A percentile compares a stretch with the other conserved stretches of the same genome.
These are phyloP conservation scores for Acinonyx jubatus DNA, from an alignment of 2,113 vertebrate species.

Conservation along the genomic window DNA sequence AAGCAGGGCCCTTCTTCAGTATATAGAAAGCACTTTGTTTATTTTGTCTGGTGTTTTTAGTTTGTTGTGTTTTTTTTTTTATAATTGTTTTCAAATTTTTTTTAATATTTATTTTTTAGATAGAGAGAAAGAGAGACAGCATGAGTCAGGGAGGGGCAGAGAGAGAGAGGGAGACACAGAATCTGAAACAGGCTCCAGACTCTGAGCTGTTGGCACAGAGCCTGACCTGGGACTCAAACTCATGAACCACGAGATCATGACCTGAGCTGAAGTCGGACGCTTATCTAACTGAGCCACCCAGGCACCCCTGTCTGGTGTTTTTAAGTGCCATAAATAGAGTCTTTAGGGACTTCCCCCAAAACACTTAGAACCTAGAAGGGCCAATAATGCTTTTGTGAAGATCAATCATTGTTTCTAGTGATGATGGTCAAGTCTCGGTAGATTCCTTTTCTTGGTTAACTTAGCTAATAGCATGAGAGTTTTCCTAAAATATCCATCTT, in stretches of 20 bases:
- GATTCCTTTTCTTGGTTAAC: background rate
- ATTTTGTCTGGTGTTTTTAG: background rate
- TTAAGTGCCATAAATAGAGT: background rate
- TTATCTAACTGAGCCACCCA: no score
- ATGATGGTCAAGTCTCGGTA: background rate
- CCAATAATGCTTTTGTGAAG: background rate
- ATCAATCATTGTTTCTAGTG: background rate
- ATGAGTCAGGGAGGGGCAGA: no score
- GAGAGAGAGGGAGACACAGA: no score
- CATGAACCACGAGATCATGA: no score
- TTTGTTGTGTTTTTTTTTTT: no score
- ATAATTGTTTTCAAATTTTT: no score
- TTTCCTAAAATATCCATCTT: background rate
- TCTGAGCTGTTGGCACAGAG: no score
- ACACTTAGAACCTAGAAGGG: background rate
- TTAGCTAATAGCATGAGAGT: background rate
- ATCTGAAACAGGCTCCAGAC: no score
- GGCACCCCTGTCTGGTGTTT: background rate
- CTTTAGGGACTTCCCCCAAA: rapidly evolving
- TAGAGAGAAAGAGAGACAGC: no score
- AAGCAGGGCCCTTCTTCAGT: background rate
- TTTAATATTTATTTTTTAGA: no score
- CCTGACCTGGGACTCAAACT: no score
- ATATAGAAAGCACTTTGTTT: background rate
- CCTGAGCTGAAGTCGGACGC: no score